Evolutionary conservation across 1,140 invertebrate genomes (phyloP).

Genomic region (Drosophila cardini): DNA sequence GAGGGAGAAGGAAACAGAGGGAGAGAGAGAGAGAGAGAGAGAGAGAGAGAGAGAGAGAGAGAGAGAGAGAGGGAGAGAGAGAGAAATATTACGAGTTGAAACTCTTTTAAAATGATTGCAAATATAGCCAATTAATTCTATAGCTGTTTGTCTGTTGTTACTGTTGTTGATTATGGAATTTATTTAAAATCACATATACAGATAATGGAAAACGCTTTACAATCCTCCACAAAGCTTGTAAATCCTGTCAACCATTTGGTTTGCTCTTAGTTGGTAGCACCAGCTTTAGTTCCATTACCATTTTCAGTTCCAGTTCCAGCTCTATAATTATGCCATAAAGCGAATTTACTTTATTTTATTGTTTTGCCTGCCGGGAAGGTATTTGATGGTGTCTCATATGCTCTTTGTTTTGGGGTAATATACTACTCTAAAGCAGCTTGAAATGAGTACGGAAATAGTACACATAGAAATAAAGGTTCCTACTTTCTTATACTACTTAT

Average conservation of each 20-base stretch:
- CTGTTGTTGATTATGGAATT: conserved; percentile 54
- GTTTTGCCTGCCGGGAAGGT: conserved; percentile 28
- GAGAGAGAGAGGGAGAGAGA: neutral
- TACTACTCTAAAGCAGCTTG: neutral
- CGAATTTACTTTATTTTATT: conserved; percentile 43
- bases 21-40: neutral
- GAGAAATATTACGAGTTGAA: conserved; percentile 10
- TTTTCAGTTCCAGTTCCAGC: neutral
- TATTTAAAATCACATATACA: conserved; percentile 58
- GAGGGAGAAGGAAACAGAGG: neutral
- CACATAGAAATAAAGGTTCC: too few species aligned
- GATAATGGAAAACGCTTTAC: conserved; percentile 40
- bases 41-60: neutral
- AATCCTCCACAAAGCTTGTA: conserved; percentile 8
- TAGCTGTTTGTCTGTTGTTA: conserved; percentile 11
- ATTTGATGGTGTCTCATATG: neutral
- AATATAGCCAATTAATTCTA: conserved; percentile 54
- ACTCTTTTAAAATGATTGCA: conserved; percentile 40
- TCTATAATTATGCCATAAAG: conserved; percentile 71
- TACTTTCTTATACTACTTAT: too few species aligned
- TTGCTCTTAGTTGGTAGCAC: conserved; percentile 26
- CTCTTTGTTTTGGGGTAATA: conserved; percentile 3
- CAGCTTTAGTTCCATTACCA: neutral
- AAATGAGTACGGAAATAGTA: too few species aligned
- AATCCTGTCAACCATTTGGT: conserved; percentile 13